Conservation (phyloP, 2,113 vertebrate genomes). For the Aptenodytes forsteri region DNA sequence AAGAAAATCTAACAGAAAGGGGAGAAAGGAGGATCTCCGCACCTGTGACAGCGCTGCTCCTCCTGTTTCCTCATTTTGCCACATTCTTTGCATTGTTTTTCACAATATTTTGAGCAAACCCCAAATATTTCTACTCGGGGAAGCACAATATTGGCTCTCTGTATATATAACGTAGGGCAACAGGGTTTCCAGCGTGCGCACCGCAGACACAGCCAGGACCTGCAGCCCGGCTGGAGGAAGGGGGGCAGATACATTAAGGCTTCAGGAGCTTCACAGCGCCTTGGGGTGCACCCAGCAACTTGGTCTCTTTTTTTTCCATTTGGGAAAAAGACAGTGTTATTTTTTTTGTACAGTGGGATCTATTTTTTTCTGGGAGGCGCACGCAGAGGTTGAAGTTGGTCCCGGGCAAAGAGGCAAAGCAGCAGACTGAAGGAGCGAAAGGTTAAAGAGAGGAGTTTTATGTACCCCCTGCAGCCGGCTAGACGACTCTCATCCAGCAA, state of each 20-base stretch:
- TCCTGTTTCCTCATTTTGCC: accelerated
- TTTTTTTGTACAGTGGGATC: background rate
- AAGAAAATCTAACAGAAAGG: background rate
- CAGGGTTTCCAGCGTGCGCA: background rate
- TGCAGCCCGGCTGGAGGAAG: background rate
- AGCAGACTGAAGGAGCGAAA: background rate
- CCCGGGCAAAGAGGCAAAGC: background rate
- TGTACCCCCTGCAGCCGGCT: background rate
- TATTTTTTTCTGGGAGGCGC: background rate
- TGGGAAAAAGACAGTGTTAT: background rate
- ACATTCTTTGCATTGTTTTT: background rate
- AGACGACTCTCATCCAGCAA: background rate
- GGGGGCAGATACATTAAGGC: background rate
- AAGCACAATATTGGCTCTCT: background rate
- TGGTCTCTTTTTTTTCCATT: background rate
- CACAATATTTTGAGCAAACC: background rate
- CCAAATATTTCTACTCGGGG: background rate
- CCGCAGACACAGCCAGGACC: background rate
- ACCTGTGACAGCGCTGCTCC: accelerated
- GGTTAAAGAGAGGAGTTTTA: background rate
- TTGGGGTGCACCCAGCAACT: background rate
- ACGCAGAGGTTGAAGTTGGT: background rate
- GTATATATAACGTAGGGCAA: too few relatives aligned
- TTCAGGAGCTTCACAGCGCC: background rate
- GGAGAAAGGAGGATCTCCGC: background rate